Evolutionary conservation across 2,888 invertebrate species (phyloP).

Genomic region (Linyphia triangularis): DNA sequence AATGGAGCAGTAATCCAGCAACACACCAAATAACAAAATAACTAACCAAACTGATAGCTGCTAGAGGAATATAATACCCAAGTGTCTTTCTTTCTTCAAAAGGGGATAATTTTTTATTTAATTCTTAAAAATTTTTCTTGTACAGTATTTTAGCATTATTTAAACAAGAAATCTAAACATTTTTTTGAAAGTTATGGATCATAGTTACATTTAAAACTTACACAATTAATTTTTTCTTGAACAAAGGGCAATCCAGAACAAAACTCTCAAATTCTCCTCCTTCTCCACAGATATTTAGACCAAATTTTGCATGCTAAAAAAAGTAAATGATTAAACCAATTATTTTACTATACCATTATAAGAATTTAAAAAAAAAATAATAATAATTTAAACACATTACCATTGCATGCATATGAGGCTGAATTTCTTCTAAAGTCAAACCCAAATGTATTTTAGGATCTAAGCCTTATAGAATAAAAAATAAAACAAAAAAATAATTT

Average conservation of each 20-base stretch:
- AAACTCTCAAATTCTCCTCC: constrained; percentile 99
- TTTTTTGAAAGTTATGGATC: too few species aligned
- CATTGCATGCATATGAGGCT: constrained; percentile 92
- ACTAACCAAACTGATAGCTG: too few species aligned
- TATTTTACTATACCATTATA: neutral
- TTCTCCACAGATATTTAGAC: constrained; percentile 97
- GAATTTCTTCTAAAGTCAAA: constrained; percentile 89
- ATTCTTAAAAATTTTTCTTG: too few species aligned
- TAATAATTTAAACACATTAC: constrained; percentile 80
- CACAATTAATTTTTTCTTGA: constrained; percentile 93
- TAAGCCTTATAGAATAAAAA: constrained; percentile 83
- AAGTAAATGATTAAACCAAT: neutral
- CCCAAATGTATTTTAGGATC: constrained; percentile 93
- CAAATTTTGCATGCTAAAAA: constrained; percentile 90
- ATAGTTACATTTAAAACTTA: too few species aligned
- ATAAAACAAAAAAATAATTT: neutral
- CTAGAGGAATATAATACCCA: too few species aligned
- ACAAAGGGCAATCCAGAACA: constrained; percentile 97
- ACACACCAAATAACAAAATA: too few species aligned
- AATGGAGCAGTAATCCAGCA: too few species aligned
- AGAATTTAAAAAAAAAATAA: neutral
- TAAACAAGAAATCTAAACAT: too few species aligned
- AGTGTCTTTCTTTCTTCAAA: too few species aligned
- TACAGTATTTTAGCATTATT: too few species aligned
- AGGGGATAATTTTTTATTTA: too few species aligned